Evolutionary conservation across 2,797 vertebrate species (phyloP), one percentile per base, ranked within the genome.

Genomic region (Pangasius macronema): DNA sequence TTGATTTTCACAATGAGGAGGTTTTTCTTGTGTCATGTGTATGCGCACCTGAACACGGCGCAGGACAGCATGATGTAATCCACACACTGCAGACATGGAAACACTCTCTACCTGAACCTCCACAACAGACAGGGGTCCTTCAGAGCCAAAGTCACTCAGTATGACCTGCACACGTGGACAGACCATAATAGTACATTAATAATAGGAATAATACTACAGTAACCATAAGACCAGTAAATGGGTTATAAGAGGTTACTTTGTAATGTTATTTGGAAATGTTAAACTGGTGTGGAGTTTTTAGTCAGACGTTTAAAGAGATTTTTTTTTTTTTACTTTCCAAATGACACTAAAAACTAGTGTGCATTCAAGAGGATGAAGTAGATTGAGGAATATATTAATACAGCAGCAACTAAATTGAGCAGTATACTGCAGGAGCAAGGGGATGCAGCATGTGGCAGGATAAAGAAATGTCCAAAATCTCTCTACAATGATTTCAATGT

Each of bases 21-120:
- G 18, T 8, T 72, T 63, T 61, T 53, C 82, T 63, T 16, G 46
- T 68, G 11, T 55, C n/a, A n/a, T 65, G 13, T 5, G 16, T 84
- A 77, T 85, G n/a, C 57, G 33, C 92, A 96, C 96, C 95, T 95
- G 94, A 14, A 96, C 33, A 36, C 95, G 92, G 2, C 81, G 42
- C 89, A 97, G 86, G 76, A 98, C 90, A 0, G 98, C 97, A 0
- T 98, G 96, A 89, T 98, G 98, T 65, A 95, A 92, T 87, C 96
- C 94, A 92, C 97, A 97, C 92, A 97, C 92, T 7, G 95, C 93
- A 0, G 95, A 94, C 89, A 98, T 77, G 0, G 96, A 97, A 0
- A 93, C 91, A 93, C 98, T 97, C 90, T 97, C 94, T 83, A 99
- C 93, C 79, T 93, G 94, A 88, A 99, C 92, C 93, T 98, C 97